phyloP scores from a whole-genome alignment of 2,797 vertebrate genomes.

The Poecilia wingei region DNA sequence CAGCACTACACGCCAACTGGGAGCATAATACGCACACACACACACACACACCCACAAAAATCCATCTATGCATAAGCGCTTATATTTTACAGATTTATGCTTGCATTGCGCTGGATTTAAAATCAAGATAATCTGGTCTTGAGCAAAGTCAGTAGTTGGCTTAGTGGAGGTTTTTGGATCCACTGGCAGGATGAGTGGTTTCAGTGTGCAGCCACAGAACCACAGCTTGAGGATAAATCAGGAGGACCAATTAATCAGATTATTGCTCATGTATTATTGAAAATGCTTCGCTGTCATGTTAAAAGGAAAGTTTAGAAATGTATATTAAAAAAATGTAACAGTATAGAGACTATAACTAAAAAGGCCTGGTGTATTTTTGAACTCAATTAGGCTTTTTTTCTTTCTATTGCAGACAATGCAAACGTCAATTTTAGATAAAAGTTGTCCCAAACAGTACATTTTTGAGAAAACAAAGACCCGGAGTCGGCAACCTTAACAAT shows the following conservation, averaged over 20 bases:
- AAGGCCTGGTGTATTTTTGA: background rate
- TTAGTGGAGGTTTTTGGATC: slow-evolving; percentile 37
- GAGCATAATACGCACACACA: background rate
- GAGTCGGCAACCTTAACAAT: background rate
- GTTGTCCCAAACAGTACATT: background rate
- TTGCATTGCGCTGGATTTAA: slow-evolving; percentile 35
- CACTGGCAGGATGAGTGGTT: slow-evolving; percentile 11
- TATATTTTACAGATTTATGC: slow-evolving; percentile 16
- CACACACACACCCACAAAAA: background rate
- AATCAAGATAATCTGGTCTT: slow-evolving; percentile 49
- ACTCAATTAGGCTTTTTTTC: background rate
- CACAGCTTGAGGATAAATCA: slow-evolving; percentile 1
- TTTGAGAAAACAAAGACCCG: background rate
- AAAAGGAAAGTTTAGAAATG: background rate
- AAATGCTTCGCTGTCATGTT: background rate
- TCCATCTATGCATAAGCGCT: background rate
- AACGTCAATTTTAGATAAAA: background rate
- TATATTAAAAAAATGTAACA: background rate
- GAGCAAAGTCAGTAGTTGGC: slow-evolving; percentile 28
- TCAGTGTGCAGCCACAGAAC: slow-evolving; percentile 2
- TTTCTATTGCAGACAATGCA: background rate
- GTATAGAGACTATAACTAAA: background rate
- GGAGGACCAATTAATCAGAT: slow-evolving; percentile 29
- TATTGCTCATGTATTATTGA: background rate
- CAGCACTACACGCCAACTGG: slow-evolving; percentile 1